phyloP scores from a whole-genome alignment of 2,888 invertebrate species.

The Rotaria sp. region DNA sequence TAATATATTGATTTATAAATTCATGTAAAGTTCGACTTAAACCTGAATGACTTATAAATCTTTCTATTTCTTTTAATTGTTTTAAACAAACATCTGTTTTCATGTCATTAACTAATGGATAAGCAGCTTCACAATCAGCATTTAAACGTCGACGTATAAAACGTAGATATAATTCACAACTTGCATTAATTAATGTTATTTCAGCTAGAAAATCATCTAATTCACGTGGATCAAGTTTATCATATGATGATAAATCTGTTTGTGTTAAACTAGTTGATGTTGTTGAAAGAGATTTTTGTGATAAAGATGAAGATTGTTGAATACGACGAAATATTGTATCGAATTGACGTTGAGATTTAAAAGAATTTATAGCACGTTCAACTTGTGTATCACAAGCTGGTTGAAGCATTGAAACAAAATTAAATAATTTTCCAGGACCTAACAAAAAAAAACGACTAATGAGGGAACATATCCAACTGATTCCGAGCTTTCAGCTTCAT shows the following conservation, averaged over 20 bases:
- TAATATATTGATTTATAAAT: constrained; percentile 73
- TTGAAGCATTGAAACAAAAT: constrained; percentile 65
- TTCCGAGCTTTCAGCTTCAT: too few species aligned
- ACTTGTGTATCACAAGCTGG: constrained; percentile 65
- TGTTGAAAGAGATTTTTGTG: constrained; percentile 43
- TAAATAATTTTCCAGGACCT: constrained; percentile 67
- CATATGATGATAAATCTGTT: constrained; percentile 48
- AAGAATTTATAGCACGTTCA: constrained; percentile 64
- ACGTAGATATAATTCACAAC: constrained; percentile 79
- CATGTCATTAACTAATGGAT: neutral
- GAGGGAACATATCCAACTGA: too few species aligned
- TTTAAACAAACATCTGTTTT: constrained; percentile 37
- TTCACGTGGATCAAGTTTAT: constrained; percentile 67
- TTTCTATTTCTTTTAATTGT: constrained; percentile 58
- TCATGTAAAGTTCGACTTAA: constrained; percentile 57
- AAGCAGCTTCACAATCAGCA: constrained; percentile 56
- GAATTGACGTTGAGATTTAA: constrained; percentile 65
- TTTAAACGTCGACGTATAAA: constrained; percentile 72
- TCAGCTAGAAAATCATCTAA: constrained; percentile 80
- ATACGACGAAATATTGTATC: constrained; percentile 59
- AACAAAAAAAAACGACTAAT: constrained; percentile 41
- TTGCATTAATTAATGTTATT: constrained; percentile 78
- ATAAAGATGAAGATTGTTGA: constrained; percentile 27
- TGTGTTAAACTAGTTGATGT: constrained; percentile 42
- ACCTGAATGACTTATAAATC: constrained; percentile 65